Evolutionary conservation across 2,888 invertebrate genomes (phyloP).

Genomic region (Antitype chi): DNA sequence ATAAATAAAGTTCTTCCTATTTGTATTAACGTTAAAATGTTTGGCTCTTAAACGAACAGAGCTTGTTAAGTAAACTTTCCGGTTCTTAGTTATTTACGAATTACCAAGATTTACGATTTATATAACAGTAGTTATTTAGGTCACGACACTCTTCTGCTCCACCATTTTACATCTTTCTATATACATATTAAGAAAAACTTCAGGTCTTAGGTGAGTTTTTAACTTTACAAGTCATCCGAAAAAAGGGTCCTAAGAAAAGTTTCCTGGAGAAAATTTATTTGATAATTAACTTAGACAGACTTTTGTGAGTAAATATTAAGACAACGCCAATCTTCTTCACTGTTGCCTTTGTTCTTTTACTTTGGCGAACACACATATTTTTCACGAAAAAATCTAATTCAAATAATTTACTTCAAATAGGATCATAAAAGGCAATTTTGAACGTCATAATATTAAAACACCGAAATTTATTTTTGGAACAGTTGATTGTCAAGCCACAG

Average conservation of each 20-base stretch:
- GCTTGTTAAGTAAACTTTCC: constrained; percentile 16
- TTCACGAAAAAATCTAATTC: too few species aligned
- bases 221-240: neutral
- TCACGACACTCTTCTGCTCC: neutral
- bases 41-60: constrained; percentile 12
- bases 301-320: constrained; percentile 1
- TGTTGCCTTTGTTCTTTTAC: neutral
- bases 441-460: too few species aligned
- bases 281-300: constrained; percentile 10
- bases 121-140: neutral
- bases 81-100: constrained; percentile 1
- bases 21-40: constrained; percentile 22
- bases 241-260: constrained; percentile 8
- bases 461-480: neutral
- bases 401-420: too few species aligned
- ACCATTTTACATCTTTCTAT: neutral
- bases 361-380: neutral
- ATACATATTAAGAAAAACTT: neutral
- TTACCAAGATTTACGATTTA: constrained; percentile 2
- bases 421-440: too few species aligned
- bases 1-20: constrained; percentile 32
- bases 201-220: neutral
- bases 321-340: neutral
- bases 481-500: neutral
- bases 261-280: constrained; percentile 11